phyloP scores from a whole-genome alignment of 2,113 vertebrate species.

The Pseudolaguvia tuberculata region DNA sequence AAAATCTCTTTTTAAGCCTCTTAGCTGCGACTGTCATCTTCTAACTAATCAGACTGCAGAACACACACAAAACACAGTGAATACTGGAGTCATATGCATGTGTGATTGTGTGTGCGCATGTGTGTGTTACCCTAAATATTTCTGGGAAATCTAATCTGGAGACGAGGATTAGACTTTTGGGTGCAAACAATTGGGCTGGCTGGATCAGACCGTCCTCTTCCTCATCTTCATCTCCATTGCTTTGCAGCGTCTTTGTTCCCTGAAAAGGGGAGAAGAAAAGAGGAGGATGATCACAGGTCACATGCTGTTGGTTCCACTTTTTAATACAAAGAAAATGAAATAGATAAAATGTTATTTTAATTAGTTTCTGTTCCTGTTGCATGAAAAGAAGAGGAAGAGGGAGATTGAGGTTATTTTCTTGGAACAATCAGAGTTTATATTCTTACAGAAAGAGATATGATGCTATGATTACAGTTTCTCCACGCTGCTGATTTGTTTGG shows the following conservation, averaged over 20 bases:
- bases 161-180: constrained; percentile 94
- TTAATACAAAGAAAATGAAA: constrained; percentile 9
- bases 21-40: too few relatives aligned
- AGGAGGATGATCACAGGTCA: not conserved
- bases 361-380: not conserved
- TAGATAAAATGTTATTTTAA: not conserved
- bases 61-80: too few relatives aligned
- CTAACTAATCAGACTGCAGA: too few relatives aligned
- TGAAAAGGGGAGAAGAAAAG: constrained; percentile 61
- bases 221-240: constrained; percentile 80
- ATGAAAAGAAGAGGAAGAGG: not conserved
- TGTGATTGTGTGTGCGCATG: not conserved
- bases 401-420: too few relatives aligned
- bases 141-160: constrained; percentile 95
- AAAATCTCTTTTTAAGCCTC: too few relatives aligned
- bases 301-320: not conserved
- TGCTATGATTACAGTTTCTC: constrained; percentile 4
- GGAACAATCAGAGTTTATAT: too few relatives aligned
- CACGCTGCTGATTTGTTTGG: too few relatives aligned
- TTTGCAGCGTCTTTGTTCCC: constrained; percentile 80
- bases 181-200: constrained; percentile 94
- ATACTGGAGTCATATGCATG: too few relatives aligned
- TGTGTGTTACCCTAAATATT: constrained; percentile 88
- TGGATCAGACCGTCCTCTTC: constrained; percentile 88
- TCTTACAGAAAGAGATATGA: not conserved